Evolutionary conservation across 2,888 invertebrate genomes (phyloP).

Genomic region (Monoplex corrugatus): DNA sequence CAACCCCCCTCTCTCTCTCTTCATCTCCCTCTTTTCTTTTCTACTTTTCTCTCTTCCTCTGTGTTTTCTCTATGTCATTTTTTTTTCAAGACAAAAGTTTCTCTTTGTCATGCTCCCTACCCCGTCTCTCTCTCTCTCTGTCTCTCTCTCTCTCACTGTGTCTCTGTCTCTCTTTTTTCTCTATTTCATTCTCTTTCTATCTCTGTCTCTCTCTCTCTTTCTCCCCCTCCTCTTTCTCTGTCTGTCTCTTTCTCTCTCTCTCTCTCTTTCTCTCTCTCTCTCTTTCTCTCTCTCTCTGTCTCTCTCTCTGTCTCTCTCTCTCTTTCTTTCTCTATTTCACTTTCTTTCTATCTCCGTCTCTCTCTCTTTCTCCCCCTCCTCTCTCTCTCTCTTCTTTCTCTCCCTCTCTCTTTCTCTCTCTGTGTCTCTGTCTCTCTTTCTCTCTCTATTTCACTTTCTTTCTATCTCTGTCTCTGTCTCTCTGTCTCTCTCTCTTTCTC

Average conservation of each 20-base stretch:
- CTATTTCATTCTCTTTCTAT: not conserved
- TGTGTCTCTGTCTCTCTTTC: not conserved
- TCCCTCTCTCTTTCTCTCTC: not conserved
- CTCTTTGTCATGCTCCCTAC: not conserved
- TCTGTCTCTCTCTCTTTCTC: no score
- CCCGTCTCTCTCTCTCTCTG: not conserved
- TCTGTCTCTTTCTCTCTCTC: not conserved
- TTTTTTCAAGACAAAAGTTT: no score
- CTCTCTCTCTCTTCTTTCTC: not conserved
- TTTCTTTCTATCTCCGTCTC: not conserved
- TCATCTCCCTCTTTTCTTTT: not conserved
- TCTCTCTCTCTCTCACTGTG: not conserved
- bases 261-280: not conserved
- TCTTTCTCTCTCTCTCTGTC: not conserved
- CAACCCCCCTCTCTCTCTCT: not conserved
- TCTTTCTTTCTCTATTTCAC: conserved; percentile 44
- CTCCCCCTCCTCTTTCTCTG: not conserved
- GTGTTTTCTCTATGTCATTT: no score
- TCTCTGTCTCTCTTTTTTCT: not conserved
- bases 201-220: not conserved
- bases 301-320: conserved; percentile 40
- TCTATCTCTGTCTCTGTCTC: not conserved
- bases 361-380: conserved; percentile 28
- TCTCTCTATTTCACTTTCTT: not conserved
- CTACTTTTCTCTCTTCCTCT: not conserved